These are phyloP conservation scores for Oikopleura vanhoeffeni DNA, from an alignment of 23 tunicate species.

Conservation along the genomic window DNA sequence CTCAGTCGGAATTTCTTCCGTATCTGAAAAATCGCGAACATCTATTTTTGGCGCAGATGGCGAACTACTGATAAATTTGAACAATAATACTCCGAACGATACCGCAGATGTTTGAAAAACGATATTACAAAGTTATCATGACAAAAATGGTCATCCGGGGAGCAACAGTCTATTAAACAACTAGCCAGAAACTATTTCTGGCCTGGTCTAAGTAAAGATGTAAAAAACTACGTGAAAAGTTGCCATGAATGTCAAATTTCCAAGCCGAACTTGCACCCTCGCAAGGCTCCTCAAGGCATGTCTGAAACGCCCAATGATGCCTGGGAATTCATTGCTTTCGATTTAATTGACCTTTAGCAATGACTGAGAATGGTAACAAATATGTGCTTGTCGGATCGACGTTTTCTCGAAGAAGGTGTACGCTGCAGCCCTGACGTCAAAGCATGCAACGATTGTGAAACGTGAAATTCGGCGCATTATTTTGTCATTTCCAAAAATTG, in stretches of 20 bases:
- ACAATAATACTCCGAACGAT: background rate
- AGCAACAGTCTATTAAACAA: background rate
- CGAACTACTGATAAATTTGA: background rate
- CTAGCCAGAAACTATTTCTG: background rate
- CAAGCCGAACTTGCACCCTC: background rate
- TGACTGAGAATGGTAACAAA: background rate
- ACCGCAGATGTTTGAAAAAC: background rate
- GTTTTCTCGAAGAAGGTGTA: background rate
- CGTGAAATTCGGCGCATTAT: background rate
- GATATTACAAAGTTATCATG: background rate
- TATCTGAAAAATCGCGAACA: too few species aligned
- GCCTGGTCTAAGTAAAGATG: background rate
- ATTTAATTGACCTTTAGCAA: background rate
- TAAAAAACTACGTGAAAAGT: background rate
- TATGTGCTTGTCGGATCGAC: background rate
- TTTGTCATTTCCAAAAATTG: background rate
- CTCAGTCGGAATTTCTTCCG: too few species aligned
- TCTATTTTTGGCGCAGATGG: background rate
- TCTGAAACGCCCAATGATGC: background rate
- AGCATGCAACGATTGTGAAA: background rate
- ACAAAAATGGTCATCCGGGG: conserved; percentile 4
- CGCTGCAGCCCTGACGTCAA: background rate
- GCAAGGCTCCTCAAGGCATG: background rate
- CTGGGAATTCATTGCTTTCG: background rate
- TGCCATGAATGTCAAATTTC: background rate